Evolutionary conservation across 2,888 invertebrate species (phyloP), one percentile per base, ranked within the genome.

Genomic region (Cerastoderma edule): DNA sequence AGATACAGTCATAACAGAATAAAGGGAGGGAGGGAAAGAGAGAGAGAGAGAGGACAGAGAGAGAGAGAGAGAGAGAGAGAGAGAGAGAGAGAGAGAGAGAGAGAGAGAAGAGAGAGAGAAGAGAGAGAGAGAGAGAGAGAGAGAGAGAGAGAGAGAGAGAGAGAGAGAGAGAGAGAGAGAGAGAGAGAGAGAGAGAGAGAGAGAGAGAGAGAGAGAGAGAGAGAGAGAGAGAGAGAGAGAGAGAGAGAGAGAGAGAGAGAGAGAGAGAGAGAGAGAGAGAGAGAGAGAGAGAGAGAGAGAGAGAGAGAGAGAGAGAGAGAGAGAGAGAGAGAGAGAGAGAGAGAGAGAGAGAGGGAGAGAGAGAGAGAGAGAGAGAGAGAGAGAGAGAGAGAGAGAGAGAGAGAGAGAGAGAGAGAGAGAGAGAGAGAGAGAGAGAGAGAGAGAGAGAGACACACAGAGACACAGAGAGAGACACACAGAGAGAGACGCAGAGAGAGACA

Each of bases 151-250:
- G 8, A 50, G n/a, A 50, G 10, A 50, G 50, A 50, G 50, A 50
- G 10, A 50, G 50, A 50, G 8, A 50, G n/a, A 13, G 50, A 50
- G 50, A 50, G 10, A 50, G n/a, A 50, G 10, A 50, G 50, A 50
- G 50, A 50, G 2, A 50, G 50, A 50, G 5, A 50, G n/a, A 50
- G 50, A 50, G 4, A 50, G n/a, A 2, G 50, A 50, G 10, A 8
- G 10, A 50, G 50, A 13, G n/a, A 50, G 22, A 50, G n/a, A 50
- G 8, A n/a, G 22, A 13, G n/a, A 50, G 8, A 50, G 8, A 50
- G 10, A 50, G 50, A 50, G 50, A 50, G 10, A 50, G 50, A 50
- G 8, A 50, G 10, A 50, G 50, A 50, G 50, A 50, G n/a, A 50
- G 50, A 50, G 10, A 8, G 50, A 50, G 50, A 50, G 10, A 50